Evolutionary conservation across 2,113 vertebrate species (phyloP).

Genomic region (Sebastes schlegelii): DNA sequence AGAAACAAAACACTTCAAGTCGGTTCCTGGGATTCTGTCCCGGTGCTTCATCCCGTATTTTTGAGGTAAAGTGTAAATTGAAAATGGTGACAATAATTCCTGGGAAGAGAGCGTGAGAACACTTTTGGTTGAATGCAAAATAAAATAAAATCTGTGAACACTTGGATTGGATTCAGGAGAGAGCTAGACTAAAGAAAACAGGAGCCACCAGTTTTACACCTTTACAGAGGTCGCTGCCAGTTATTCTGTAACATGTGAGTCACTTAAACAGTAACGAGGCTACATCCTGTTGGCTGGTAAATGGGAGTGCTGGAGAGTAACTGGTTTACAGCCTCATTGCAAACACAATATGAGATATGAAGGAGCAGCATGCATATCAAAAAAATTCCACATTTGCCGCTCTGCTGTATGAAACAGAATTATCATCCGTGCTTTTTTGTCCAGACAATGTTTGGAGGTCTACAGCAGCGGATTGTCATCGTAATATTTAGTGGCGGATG

Average conservation of each 20-base stretch:
- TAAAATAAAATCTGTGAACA: constrained; percentile 17
- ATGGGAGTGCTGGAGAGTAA: neutral
- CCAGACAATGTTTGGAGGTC: neutral
- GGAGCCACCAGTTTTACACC: constrained; percentile 6
- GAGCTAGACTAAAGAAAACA: neutral
- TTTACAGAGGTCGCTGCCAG: neutral
- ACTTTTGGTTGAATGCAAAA: neutral
- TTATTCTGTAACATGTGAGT: neutral
- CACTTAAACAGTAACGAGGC: neutral
- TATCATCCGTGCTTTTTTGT: neutral
- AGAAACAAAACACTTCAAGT: neutral
- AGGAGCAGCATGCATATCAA: constrained; percentile 10
- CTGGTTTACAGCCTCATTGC: neutral
- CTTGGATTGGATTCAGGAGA: neutral
- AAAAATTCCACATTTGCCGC: neutral
- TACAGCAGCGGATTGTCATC: constrained; percentile 22
- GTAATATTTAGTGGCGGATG: constrained; percentile 16
- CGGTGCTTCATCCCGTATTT: neutral
- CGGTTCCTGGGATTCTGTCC: neutral
- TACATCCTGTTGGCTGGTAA: neutral
- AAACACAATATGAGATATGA: constrained; percentile 3
- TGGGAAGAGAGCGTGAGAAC: neutral
- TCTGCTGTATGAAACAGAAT: neutral
- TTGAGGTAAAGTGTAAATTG: constrained; percentile 4
- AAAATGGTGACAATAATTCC: constrained; percentile 1